Conservation (phyloP, 2,113 vertebrate species). For the Eurypyga helias region DNA sequence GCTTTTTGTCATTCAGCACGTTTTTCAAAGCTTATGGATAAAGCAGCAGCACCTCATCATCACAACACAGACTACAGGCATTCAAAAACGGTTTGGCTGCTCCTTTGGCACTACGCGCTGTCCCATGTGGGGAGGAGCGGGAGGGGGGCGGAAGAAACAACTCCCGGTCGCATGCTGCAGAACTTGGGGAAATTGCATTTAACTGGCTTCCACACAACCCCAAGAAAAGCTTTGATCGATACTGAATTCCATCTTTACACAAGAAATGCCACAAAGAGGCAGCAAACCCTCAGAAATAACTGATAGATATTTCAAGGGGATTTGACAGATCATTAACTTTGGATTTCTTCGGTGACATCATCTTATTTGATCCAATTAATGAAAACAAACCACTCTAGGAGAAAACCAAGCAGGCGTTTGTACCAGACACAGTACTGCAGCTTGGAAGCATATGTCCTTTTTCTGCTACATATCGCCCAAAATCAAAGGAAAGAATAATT, state of each 20-base stretch:
- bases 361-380: not conserved
- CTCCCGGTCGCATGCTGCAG: not conserved
- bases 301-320: constrained; percentile 22
- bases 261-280: constrained; percentile 64
- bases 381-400: not conserved
- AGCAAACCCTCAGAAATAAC: constrained; percentile 46
- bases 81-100: not conserved
- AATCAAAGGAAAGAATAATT: not conserved
- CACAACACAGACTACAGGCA: not conserved
- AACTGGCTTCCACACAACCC: not conserved
- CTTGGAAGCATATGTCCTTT: not conserved
- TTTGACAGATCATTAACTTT: constrained; percentile 1
- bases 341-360: not conserved
- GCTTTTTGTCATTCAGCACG: not conserved
- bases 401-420: not conserved
- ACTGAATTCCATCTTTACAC: constrained; percentile 16
- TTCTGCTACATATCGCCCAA: not conserved
- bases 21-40: not conserved
- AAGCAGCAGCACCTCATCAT: not conserved
- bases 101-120: fast-evolving
- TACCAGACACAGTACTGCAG: not conserved
- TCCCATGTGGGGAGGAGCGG: fast-evolving
- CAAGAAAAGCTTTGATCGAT: not conserved
- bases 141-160: not conserved
- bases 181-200: not conserved